Evolutionary conservation across 2,797 vertebrate species (phyloP), one percentile per base, ranked within the genome.

Genomic region (Acestrorhynchus altus): DNA sequence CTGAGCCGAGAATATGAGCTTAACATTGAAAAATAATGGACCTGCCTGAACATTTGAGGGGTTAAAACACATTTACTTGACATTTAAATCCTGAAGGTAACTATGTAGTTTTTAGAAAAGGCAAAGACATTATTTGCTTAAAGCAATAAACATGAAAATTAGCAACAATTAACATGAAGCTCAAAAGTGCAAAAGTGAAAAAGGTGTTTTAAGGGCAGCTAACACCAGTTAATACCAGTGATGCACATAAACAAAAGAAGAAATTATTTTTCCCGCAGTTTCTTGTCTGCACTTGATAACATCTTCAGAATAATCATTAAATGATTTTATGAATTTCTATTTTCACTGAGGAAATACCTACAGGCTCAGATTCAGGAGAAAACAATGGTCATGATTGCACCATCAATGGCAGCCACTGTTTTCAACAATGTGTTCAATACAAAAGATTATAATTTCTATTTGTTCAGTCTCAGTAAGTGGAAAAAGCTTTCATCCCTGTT

Each of bases 321-420:
- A 64, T 63, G 35, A 40, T 44, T 44, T 44, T 22, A 65, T 65
- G 40, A 46, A 65, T 65, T 44, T 22, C 24, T 20, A 24, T 44
- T 65, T 46, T 12, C 20, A 44, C 22, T 5, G 11, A 44, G n/a
- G 20, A 15, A 1, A 1, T 40, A 42, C 61, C 44, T 8, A 24
- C 2, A 6, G n/a, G 40, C 1, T 20, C 22, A 44, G 20, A 65
- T 65, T 22, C 26, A 12, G 20, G 35, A 10, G 12, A 60, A 4
- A 35, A 18, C 57, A 31, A 60, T 13, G 57, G n/a, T 9, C 10
- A 42, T 22, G 61, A 39, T 9, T 13, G 10, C 39, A 20, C 12
- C 11, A n/a, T 42, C n/a, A 64, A 10, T 42, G 39, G n/a, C 11
- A 65, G n/a, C 11, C 61, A 44, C 31, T 2, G 31, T 35, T 35